Evolutionary conservation across 1,140 invertebrate species (phyloP).

Genomic region (Hesperophylax magnus): DNA sequence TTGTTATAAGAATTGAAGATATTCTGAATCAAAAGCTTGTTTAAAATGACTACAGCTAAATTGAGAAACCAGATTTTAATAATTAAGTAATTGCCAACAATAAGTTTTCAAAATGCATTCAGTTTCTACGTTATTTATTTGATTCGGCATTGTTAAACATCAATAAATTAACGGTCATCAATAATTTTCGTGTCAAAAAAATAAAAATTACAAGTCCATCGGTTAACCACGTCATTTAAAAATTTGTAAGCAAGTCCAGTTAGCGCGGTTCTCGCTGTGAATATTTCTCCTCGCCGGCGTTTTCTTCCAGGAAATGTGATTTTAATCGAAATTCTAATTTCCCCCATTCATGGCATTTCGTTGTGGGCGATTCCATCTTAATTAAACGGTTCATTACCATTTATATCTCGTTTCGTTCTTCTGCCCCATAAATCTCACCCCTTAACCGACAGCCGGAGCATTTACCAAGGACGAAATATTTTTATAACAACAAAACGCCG

Average conservation of each 20-base stretch:
- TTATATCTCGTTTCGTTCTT: conserved; percentile 26
- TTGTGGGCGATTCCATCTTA: conserved; percentile 37
- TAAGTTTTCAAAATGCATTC: too few species aligned
- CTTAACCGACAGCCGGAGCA: conserved; percentile 6
- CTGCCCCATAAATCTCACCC: conserved; percentile 31
- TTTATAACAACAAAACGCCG: conserved; percentile 1
- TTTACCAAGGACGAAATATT: conserved; percentile 19
- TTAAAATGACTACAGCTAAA: too few species aligned
- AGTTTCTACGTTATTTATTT: too few species aligned
- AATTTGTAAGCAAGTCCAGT: background rate
- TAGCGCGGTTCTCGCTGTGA: background rate
- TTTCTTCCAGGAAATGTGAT: conserved; percentile 34
- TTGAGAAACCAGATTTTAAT: too few species aligned
- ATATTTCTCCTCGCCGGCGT: background rate
- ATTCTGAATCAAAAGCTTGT: too few species aligned
- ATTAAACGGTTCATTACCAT: conserved; percentile 40
- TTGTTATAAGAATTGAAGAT: too few species aligned
- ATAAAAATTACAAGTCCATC: too few species aligned
- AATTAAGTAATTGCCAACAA: too few species aligned
- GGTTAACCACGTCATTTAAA: too few species aligned
- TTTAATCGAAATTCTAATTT: conserved; percentile 40
- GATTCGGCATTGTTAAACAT: too few species aligned
- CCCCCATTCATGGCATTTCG: conserved; percentile 21
- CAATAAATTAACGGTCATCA: too few species aligned
- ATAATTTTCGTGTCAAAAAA: too few species aligned